Base-by-base conservation (phyloP, 2,888 invertebrate species). In the Ceraclea dissimilis region DNA sequence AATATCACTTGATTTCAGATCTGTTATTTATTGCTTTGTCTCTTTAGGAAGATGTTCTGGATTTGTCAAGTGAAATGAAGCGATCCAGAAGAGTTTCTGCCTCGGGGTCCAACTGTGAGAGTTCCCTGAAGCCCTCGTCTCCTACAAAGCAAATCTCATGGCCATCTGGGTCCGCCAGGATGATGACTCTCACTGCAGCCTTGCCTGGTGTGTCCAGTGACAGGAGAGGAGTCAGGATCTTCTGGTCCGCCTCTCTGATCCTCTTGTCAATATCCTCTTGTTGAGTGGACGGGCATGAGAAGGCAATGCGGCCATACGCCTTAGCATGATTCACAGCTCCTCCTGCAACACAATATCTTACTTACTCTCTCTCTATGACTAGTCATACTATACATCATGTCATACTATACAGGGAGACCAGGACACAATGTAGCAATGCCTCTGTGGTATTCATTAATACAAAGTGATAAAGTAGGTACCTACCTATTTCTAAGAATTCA, bases 111-210 rank as follows among this genome's bases (percentile, higher is more conserved):
- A 91, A 82, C 65, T 88, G 80, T 0, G 96, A 95, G 39, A 98
- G 74, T 66, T 94, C 81, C 5, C 86, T 75, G 76, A 95, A 99
- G 34, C 88, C 94, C 76, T 96, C 95, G 66, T 96, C 95, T 61
- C 96, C 97, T 4, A 98, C 98, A 72, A 97, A 97, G 73, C 98
- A 98, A 62, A 99, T 98, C 79, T 99, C 98, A 71, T 97, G 97
- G 1, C 85, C 92, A 74, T 97, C 94, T 0, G 98, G 97, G 78
- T 99, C 98, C 1, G 93, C 93, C 2, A 98, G 76, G 66, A 99
- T 98, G 56, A 99, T 90, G 31, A 99, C 98, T 62, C 91, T 81
- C 0, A 99, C 98, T 0, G 93, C 91, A 0, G 96, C 96, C 72
- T 98, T 99, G 48, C 94, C 98, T 0, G 98, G 98, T 0, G 99